These are phyloP conservation scores for Sycobia sp. DNA, from an alignment of 1,140 invertebrate species.

Conservation along the genomic window DNA sequence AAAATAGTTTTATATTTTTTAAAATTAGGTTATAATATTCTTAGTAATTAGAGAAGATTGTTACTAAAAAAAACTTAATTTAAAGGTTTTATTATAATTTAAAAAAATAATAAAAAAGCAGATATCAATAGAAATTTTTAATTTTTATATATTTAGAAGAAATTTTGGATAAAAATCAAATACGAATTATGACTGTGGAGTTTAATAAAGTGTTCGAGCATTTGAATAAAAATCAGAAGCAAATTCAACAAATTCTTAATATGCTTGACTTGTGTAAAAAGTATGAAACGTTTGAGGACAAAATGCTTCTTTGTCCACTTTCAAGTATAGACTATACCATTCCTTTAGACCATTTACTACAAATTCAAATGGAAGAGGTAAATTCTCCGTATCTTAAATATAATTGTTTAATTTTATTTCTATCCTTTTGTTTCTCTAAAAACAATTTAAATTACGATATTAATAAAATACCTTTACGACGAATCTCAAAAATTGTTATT, in stretches of 20 bases:
- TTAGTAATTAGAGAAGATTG: no score
- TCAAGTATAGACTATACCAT: neutral
- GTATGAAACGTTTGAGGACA: constrained; percentile 48
- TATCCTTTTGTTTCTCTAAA: no score
- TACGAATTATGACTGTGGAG: constrained; percentile 40
- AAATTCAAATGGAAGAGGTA: no score
- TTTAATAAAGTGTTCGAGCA: constrained; percentile 40
- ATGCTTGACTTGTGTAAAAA: constrained; percentile 46
- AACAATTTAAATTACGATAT: no score
- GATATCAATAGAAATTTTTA: no score
- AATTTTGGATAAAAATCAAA: constrained; percentile 38
- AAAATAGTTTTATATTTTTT: no score
- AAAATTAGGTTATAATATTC: no score
- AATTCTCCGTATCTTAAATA: no score
- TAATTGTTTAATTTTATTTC: no score
- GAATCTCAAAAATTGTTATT: no score
- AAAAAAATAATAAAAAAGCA: neutral
- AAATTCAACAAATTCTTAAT: constrained; percentile 37
- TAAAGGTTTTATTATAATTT: neutral
- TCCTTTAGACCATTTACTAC: no score
- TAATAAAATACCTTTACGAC: no score
- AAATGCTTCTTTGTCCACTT: constrained; percentile 36
- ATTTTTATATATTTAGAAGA: constrained; percentile 41
- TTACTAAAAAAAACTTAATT: neutral
- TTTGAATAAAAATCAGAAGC: constrained; percentile 34